phyloP scores from a whole-genome alignment of 2,797 vertebrate genomes.

The Gallinago solitaria region DNA sequence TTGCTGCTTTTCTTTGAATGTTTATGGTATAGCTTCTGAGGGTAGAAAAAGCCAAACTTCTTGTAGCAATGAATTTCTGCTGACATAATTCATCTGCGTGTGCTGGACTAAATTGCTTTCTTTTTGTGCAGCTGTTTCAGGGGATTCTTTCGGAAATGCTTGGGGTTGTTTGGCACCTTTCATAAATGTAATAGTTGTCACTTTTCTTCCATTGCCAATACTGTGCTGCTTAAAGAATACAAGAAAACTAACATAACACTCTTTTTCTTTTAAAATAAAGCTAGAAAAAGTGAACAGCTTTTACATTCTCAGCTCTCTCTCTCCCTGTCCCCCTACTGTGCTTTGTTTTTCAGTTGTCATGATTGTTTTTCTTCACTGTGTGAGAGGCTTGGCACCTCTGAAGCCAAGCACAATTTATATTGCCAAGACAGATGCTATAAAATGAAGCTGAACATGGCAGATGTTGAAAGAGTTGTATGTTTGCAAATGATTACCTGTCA shows the following conservation, averaged over 20 bases:
- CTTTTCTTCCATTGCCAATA: constrained; percentile 54
- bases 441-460: constrained; percentile 65
- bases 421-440: constrained; percentile 70
- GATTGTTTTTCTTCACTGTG: constrained; percentile 50
- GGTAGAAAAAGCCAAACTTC: background rate
- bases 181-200: constrained; percentile 48
- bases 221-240: constrained; percentile 35
- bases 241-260: constrained; percentile 8
- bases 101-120: constrained; percentile 50
- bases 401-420: constrained; percentile 68
- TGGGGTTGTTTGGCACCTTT: constrained; percentile 63
- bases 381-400: constrained; percentile 33
- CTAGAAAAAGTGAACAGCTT: background rate
- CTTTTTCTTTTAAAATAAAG: constrained; percentile 32
- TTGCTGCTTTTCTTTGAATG: background rate
- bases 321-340: background rate
- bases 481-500: constrained; percentile 76
- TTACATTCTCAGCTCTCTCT: background rate
- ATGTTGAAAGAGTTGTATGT: constrained; percentile 69
- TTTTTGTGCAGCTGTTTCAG: constrained; percentile 34
- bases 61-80: constrained; percentile 47
- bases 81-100: constrained; percentile 55
- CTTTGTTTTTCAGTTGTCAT: constrained; percentile 67
- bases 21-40: background rate
- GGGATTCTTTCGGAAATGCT: constrained; percentile 53